These are phyloP conservation scores for Wasmannia auropunctata DNA, from an alignment of 1,140 invertebrate species.

Conservation along the genomic window DNA sequence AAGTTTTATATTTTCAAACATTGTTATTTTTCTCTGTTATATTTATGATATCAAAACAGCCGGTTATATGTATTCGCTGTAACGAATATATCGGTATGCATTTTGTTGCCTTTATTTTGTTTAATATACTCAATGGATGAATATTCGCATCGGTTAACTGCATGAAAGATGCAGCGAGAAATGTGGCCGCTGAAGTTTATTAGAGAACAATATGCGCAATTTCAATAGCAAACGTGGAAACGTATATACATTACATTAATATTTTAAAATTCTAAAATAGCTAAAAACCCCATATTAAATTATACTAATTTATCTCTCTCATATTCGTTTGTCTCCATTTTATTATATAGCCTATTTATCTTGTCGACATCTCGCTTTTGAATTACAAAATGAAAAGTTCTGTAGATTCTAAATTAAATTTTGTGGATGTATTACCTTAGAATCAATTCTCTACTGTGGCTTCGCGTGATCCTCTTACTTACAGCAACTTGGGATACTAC, in stretches of 20 bases:
- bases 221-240: neutral
- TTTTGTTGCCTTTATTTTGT: constrained; percentile 13
- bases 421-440: constrained; percentile 38
- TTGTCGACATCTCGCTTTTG: neutral
- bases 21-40: neutral
- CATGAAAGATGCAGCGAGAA: neutral
- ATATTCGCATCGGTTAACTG: neutral
- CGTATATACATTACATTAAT: neutral
- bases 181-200: neutral
- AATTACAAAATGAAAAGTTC: neutral
- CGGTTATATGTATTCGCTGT: neutral
- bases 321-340: neutral
- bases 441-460: constrained; percentile 53
- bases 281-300: neutral
- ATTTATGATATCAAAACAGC: constrained; percentile 10
- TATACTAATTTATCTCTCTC: neutral
- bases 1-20: neutral
- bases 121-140: neutral
- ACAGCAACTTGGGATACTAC: constrained; percentile 23
- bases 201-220: neutral
- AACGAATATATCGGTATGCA: neutral
- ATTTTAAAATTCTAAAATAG: neutral
- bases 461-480: constrained; percentile 50
- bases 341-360: neutral
- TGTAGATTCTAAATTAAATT: constrained; percentile 39